Evolutionary conservation across 1,140 invertebrate species (phyloP).

Genomic region (Hormaphis cornu): DNA sequence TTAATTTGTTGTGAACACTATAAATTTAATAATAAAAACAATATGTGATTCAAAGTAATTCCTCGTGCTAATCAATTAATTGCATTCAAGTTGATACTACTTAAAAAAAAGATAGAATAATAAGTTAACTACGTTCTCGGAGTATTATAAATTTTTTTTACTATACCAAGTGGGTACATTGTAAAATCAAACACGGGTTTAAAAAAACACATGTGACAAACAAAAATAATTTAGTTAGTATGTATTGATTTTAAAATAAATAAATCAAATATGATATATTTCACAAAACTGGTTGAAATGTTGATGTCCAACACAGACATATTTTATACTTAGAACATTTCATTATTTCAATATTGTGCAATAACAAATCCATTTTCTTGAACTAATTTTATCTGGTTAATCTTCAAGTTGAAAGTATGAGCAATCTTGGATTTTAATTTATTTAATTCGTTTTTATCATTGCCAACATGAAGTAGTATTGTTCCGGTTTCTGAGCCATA

Average conservation of each 20-base stretch:
- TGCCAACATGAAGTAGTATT: background rate
- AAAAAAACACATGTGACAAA: too few species aligned
- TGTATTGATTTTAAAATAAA: background rate
- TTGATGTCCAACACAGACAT: background rate
- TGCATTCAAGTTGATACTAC: too few species aligned
- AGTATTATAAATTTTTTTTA: too few species aligned
- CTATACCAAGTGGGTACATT: too few species aligned
- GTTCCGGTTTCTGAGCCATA: slow-evolving; percentile 10
- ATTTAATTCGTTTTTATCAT: slow-evolving; percentile 3
- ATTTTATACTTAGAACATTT: background rate
- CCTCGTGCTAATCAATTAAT: too few species aligned
- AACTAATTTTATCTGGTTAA: background rate
- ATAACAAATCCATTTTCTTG: slow-evolving; percentile 14
- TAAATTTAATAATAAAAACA: too few species aligned
- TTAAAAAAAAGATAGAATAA: too few species aligned
- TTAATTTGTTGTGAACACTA: too few species aligned
- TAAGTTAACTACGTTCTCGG: too few species aligned
- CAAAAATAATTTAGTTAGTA: too few species aligned
- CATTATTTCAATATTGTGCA: background rate
- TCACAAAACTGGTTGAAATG: background rate
- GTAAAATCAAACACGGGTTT: too few species aligned
- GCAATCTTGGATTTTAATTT: slow-evolving; percentile 7
- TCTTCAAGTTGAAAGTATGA: slow-evolving; percentile 1
- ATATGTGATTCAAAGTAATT: too few species aligned
- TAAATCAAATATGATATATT: background rate